Base-by-base conservation (phyloP, 92 coral and sea anemone genomes). In the Desmophyllum pertusum region DNA sequence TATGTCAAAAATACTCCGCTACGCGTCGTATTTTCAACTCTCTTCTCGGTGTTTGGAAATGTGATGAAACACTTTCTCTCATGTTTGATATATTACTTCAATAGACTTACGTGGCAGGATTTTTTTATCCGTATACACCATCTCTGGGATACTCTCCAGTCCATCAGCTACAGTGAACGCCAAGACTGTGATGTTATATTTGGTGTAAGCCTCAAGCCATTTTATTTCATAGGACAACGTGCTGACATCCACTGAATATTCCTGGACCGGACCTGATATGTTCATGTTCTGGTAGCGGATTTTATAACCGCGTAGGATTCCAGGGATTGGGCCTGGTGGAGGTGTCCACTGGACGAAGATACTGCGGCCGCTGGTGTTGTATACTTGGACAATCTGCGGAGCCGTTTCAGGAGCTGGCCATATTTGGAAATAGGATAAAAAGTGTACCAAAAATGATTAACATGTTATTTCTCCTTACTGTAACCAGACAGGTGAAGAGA, bases 151-250 rank as follows among this genome's bases (percentile, higher is more conserved):
- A 36, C 88, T 92, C 10, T 38, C 69, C 3, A 81, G 87, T 10
- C 95, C 95, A 27, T 71, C 87, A 43, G 78, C 88, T 55, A 86
- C 87, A 19, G 93, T 92, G 53, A 89, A 83, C 11, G 89, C 95
- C 39, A 88, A 55, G 4, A 92, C 82, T 76, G 39, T 10, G 37
- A 85, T 62, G 40, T 27, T 13, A 71, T 62, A 59, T 51, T 40
- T 18, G 18, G 19, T 65, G 42, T 39, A 38, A 11, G 70, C 30
- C 19, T 87, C 61, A 46, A 92, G 87, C 15, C 45, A 77, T 27
- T 43, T 50, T 1, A 92, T 68, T 57, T 76, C 70, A 30, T 62
- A 46, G 13, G 45, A 31, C 35, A 43, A 43, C 6, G 38, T 61
- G n/a, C 18, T 18, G 9, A 64, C 61, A 23, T 90, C 73, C 15